A percentile compares a stretch with the other conserved stretches of the same genome.
phyloP scores from a whole-genome alignment of 2,888 invertebrate genomes.

The Apodemia hepburni region DNA sequence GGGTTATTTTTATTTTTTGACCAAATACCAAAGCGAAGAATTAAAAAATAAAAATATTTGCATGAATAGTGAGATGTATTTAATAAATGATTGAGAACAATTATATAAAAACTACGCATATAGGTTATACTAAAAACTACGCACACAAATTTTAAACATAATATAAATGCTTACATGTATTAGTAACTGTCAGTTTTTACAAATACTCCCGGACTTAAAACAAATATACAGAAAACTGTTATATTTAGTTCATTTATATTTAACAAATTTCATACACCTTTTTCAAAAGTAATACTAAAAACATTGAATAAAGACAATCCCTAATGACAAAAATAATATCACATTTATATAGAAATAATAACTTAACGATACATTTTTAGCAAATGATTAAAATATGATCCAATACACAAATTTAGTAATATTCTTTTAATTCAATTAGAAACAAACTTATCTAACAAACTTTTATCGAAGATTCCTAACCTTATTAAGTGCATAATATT shows the following conservation, averaged over 20 bases:
- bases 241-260: background rate
- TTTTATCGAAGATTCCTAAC: too few species aligned
- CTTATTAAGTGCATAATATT: too few species aligned
- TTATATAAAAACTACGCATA: too few species aligned
- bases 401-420: background rate
- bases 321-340: constrained; percentile 6
- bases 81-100: too few species aligned
- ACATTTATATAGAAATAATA: constrained; percentile 6
- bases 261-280: constrained; percentile 8
- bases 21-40: too few species aligned
- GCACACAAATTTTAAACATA: background rate
- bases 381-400: background rate
- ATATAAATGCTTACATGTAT: constrained; percentile 11
- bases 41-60: too few species aligned
- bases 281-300: background rate
- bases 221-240: constrained; percentile 8
- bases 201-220: background rate
- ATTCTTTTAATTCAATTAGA: too few species aligned
- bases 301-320: constrained; percentile 2
- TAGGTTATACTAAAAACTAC: background rate
- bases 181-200: constrained; percentile 2
- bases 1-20: too few species aligned
- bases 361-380: background rate
- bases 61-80: too few species aligned
- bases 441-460: too few species aligned